Evolutionary conservation across 2,888 invertebrate species (phyloP), one percentile per base, ranked within the genome.

Genomic region (Coleophora flavipennella): DNA sequence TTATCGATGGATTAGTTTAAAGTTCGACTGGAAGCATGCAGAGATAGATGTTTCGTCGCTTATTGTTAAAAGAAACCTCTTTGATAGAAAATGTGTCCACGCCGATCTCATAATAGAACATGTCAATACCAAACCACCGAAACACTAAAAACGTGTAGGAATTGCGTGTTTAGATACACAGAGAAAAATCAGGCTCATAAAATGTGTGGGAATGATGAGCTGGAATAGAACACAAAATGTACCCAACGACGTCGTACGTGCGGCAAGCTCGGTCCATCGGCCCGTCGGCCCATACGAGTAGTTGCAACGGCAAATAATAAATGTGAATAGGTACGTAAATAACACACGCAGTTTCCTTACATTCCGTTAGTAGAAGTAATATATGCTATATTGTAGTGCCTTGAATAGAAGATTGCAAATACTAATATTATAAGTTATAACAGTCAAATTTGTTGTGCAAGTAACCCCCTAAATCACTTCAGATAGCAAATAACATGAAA

Each of bases 211-310:
- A 33, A n/a, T 29, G 39, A 35, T 45, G 12, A 47, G n/a, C n/a
- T n/a, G n/a, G 43, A 41, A 49, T 40, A 44, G 20, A 49, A 42
- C 52, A 42, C 46, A 48, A 46, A 55, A 81, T 81, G 79, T 80
- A 83, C 83, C 83, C 83, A 83, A 83, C 80, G n/a, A n/a, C n/a
- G n/a, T n/a, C n/a, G n/a, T n/a, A n/a, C n/a, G 62, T 79, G 79
- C 78, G 79, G 62, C 57, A 53, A 53, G 44, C 49, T 45, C 20
- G 6, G 52, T 56, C 50, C 55, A 54, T 58, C 53, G 59, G 64
- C 65, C 63, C 56, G 40, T 43, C 36, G 45, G 44, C 40, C 40
- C 44, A 36, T 43, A n/a, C n/a, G n/a, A n/a, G n/a, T n/a, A 45
- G 48, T 46, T 34, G 40, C 42, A 53, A 43, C 46, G n/a, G 13